These are phyloP conservation scores for Meloidogyne chitwoodi DNA, from an alignment of 1,140 invertebrate species.

Conservation along the genomic window DNA sequence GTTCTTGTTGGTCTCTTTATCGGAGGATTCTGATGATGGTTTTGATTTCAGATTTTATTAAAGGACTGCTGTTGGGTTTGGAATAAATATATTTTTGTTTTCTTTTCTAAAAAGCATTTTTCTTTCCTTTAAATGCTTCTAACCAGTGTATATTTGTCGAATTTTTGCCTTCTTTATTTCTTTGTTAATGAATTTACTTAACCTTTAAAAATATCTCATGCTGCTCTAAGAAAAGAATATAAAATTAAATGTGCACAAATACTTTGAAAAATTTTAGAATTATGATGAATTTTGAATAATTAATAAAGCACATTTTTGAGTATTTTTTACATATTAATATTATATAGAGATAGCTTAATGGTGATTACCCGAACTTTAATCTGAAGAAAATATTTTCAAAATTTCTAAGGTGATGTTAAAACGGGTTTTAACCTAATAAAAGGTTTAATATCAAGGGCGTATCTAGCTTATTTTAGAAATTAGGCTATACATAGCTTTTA, in stretches of 20 bases:
- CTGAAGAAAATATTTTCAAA: background rate
- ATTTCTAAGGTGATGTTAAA: background rate
- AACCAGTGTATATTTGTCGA: no score
- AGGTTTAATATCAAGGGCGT: no score
- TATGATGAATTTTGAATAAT: no score
- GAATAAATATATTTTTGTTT: background rate
- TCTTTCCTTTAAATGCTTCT: background rate
- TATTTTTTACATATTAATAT: background rate
- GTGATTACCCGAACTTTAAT: background rate
- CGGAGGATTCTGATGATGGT: constrained; percentile 14
- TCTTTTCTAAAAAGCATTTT: background rate
- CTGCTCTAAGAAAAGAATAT: no score
- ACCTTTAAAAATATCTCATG: no score
- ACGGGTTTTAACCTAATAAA: background rate
- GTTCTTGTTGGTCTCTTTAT: constrained; percentile 1
- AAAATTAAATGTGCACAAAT: no score
- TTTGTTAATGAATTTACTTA: no score
- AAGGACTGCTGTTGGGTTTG: background rate
- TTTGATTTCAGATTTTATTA: constrained; percentile 3
- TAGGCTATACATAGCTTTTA: no score
- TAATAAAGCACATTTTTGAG: background rate
- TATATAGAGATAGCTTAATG: background rate
- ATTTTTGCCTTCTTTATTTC: no score
- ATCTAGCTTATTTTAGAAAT: no score
- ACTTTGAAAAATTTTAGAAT: no score